These are phyloP conservation scores for Bacillus rossius DNA, from an alignment of 1,140 invertebrate species.

Conservation along the genomic window DNA sequence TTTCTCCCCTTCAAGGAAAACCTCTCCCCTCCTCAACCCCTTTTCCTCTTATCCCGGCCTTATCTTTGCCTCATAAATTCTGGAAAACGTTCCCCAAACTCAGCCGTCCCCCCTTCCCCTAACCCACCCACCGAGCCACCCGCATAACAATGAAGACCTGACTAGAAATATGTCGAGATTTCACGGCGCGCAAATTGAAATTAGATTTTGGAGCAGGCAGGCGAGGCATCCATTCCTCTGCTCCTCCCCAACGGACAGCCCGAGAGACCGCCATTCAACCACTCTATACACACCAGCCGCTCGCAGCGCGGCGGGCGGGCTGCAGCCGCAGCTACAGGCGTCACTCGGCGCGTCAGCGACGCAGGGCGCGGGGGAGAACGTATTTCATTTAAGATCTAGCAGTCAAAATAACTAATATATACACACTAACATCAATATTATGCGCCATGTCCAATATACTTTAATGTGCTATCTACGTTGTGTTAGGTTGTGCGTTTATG, in stretches of 20 bases:
- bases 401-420: too few species aligned
- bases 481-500: too few species aligned
- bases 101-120: neutral
- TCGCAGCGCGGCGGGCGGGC: too few species aligned
- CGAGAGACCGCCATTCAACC: too few species aligned
- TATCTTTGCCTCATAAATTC: slow-evolving; percentile 9
- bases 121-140: neutral
- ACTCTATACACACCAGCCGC: too few species aligned
- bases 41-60: neutral
- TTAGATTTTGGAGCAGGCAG: slow-evolving; percentile 2
- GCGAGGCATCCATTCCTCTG: neutral
- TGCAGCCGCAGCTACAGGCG: too few species aligned
- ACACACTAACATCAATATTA: too few species aligned
- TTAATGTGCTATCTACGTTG: too few species aligned
- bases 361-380: too few species aligned
- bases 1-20: neutral
- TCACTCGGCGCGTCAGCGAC: too few species aligned
- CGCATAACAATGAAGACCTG: slow-evolving; percentile 12
- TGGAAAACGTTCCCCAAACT: neutral
- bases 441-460: too few species aligned
- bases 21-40: neutral
- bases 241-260: neutral
- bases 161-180: slow-evolving; percentile 8
- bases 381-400: too few species aligned
- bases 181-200: slow-evolving; percentile 1